Conservation (phyloP, 2,888 invertebrate species). For the Drosophila dives region DNA sequence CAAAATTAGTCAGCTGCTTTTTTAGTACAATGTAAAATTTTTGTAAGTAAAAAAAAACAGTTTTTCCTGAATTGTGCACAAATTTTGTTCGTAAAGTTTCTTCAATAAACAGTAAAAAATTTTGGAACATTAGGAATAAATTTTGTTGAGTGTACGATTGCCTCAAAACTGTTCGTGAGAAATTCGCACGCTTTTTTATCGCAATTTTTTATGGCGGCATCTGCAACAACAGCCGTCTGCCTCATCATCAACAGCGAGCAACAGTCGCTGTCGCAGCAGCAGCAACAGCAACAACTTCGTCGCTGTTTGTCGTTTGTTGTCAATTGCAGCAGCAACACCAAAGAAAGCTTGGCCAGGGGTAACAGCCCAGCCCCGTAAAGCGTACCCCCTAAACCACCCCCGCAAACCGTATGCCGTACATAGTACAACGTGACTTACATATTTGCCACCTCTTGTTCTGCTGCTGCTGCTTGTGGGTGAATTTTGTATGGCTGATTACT, state of each 20-base stretch:
- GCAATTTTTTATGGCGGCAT: constrained; percentile 81
- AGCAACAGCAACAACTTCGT: constrained; percentile 39
- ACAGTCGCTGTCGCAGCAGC: constrained; percentile 28
- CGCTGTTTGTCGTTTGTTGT: constrained; percentile 60
- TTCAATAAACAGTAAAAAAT: neutral
- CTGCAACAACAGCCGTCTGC: constrained; percentile 51
- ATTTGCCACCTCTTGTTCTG: constrained; percentile 77
- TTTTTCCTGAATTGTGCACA: neutral
- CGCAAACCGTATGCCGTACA: constrained; percentile 33
- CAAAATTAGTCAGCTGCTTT: neutral
- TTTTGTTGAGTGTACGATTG: constrained; percentile 8
- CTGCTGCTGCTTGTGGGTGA: constrained; percentile 69
- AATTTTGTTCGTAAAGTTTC: neutral
- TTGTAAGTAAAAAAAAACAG: neutral
- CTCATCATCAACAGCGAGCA: constrained; percentile 38
- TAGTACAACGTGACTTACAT: constrained; percentile 77
- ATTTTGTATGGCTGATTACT: constrained; percentile 67
- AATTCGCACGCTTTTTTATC: constrained; percentile 80
- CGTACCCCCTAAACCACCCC: neutral
- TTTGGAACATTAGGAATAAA: neutral
- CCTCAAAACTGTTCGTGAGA: constrained; percentile 73
- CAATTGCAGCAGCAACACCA: constrained; percentile 67
- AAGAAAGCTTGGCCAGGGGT: constrained; percentile 61
- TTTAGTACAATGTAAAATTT: too few relatives aligned
- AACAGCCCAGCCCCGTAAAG: constrained; percentile 32